Base-by-base conservation (phyloP, 2,113 vertebrate species). In the Otis tarda region DNA sequence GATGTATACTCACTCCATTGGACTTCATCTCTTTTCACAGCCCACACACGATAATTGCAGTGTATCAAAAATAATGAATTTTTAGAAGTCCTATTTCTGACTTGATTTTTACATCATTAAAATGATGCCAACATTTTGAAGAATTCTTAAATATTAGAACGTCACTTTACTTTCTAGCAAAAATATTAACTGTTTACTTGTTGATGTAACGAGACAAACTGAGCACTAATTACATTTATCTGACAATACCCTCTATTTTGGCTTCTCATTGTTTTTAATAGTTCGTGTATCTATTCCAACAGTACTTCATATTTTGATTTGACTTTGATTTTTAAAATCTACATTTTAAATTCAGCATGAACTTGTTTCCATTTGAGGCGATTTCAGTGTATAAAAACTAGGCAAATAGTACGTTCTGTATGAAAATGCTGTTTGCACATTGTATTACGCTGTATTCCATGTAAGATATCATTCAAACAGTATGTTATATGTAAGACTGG, bases 11-110 rank as follows among this genome's bases (percentile, higher is more conserved):
- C 99, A 83, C 98, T 99, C 93, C 99, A 99, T 68, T 99, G 99
- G 99, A 99, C 99, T 74, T 99, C 99, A 96, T 99, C 99, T 85
- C 98, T 99, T 96, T 99, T 99, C 98, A 99, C 98, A 93, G 96
- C 98, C 97, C 99, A 98, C 93, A 98, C 98, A 85, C 95, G 94
- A 96, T 98, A 98, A 98, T 97, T 96, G 92, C 97, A 98, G 97
- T 95, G 92, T 98, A 97, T 97, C 97, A 97, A 95, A 97, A 89
- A 91, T 67, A 89, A 73, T 94, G 92, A 94, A 93, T 96, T 97
- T 97, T 96, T 95, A 91, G 76, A 93, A 94, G 93, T 98, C 95
- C 96, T 96, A 65, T 97, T 90, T 95, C 89, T 96, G 94, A 97
- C 96, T 97, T 97, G 90, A 96, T 97, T 98, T 98, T 97, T 98